Percentiles rank a stretch among this genome's conserved stretches.
Evolutionary conservation across 2,888 invertebrate species (phyloP).

Genomic region (Cactoblastis cactorum): DNA sequence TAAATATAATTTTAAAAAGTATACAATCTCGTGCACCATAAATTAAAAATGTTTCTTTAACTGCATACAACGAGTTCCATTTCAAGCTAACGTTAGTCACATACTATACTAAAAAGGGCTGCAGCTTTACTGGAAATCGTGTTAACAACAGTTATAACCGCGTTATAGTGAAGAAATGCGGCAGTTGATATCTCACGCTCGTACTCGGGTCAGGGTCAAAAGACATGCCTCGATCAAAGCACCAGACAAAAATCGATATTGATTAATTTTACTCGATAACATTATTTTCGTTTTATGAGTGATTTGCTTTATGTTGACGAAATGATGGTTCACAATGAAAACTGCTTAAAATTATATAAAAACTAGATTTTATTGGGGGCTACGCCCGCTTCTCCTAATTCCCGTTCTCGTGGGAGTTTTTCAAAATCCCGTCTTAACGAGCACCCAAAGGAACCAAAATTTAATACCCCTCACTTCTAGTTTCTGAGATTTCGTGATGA

Average conservation of each 20-base stretch:
- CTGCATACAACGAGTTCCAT: not conserved
- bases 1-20: too few species aligned
- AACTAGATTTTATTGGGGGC: too few species aligned
- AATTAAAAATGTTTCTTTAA: not conserved
- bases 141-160: constrained; percentile 20
- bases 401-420: too few species aligned
- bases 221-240: constrained; percentile 42
- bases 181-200: constrained; percentile 41
- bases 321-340: too few species aligned
- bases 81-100: not conserved
- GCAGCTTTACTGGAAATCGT: constrained; percentile 15
- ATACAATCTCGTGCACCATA: not conserved
- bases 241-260: constrained; percentile 15
- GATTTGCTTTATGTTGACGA: too few species aligned
- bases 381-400: too few species aligned
- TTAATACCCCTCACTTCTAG: too few species aligned
- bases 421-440: too few species aligned
- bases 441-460: too few species aligned
- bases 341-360: too few species aligned
- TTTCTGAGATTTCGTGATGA: too few species aligned
- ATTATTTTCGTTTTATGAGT: too few species aligned
- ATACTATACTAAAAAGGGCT: constrained; percentile 11
- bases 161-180: constrained; percentile 40
- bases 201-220: constrained; percentile 47
- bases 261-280: constrained; percentile 24